Conservation (phyloP, 1,140 invertebrate genomes). For the Dreissena rostriformis region DNA sequence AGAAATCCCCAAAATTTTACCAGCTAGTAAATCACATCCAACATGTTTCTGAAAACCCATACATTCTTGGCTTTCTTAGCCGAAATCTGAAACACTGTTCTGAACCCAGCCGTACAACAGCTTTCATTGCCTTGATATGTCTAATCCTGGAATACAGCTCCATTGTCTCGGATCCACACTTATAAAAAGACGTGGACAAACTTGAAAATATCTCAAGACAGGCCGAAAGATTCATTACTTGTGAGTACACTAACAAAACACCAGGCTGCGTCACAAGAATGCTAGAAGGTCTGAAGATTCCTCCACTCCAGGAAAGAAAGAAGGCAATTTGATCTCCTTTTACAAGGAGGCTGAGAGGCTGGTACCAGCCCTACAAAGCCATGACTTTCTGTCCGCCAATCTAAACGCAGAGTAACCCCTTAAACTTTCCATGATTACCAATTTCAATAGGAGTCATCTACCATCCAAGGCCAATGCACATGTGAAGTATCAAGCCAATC, state of each 20-base stretch:
- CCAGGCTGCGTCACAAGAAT: neutral
- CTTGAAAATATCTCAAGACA: neutral
- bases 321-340: slow-evolving; percentile 2
- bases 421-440: neutral
- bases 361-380: no score
- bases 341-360: neutral
- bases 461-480: no score
- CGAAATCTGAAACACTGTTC: no score
- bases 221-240: neutral
- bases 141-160: neutral
- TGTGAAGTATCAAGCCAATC: no score
- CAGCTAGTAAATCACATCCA: no score
- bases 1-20: no score
- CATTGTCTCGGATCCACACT: neutral
- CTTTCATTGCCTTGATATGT: neutral
- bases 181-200: neutral
- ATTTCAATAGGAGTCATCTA: no score
- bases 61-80: no score
- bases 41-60: no score
- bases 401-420: neutral
- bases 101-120: neutral
- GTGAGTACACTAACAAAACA: neutral
- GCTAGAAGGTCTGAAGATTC: neutral
- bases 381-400: neutral
- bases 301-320: neutral